phyloP scores from a whole-genome alignment of 2,113 vertebrate species.

The Muscicapa adusta region DNA sequence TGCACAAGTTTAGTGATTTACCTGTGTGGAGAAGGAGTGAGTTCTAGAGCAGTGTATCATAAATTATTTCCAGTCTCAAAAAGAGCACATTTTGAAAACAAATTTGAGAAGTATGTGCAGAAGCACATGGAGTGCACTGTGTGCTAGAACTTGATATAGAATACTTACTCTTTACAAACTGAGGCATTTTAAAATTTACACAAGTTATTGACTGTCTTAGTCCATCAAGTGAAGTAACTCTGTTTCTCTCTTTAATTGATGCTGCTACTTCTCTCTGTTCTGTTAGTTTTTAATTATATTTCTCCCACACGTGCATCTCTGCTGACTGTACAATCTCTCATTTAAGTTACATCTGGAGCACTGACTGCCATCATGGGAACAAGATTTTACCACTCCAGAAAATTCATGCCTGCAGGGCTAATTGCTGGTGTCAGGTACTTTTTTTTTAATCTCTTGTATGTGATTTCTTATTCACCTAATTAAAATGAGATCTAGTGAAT shows the following conservation, averaged over 20 bases:
- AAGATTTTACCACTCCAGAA: slow-evolving; percentile 90
- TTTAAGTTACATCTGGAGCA: slow-evolving; percentile 85
- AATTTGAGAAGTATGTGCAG: background rate
- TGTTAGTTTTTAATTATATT: background rate
- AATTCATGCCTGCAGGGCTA: slow-evolving; percentile 94
- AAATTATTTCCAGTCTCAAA: background rate
- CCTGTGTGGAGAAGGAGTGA: background rate
- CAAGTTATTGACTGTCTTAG: background rate
- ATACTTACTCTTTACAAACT: background rate
- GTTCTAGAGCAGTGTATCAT: background rate
- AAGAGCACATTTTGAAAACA: background rate
- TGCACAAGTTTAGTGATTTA: background rate
- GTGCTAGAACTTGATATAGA: background rate
- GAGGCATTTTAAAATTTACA: background rate
- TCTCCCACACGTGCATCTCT: background rate
- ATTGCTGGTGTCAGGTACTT: slow-evolving; percentile 87
- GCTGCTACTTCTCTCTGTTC: background rate
- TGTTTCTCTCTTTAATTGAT: background rate
- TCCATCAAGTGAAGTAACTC: background rate
- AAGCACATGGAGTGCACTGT: background rate
- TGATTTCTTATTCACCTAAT: background rate
- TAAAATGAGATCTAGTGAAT: background rate
- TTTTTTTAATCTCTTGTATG: background rate
- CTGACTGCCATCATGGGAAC: slow-evolving; percentile 88
- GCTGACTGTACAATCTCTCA: slow-evolving; percentile 19